phyloP scores from a whole-genome alignment of 2,113 vertebrate genomes.

The Meriones unguiculatus region DNA sequence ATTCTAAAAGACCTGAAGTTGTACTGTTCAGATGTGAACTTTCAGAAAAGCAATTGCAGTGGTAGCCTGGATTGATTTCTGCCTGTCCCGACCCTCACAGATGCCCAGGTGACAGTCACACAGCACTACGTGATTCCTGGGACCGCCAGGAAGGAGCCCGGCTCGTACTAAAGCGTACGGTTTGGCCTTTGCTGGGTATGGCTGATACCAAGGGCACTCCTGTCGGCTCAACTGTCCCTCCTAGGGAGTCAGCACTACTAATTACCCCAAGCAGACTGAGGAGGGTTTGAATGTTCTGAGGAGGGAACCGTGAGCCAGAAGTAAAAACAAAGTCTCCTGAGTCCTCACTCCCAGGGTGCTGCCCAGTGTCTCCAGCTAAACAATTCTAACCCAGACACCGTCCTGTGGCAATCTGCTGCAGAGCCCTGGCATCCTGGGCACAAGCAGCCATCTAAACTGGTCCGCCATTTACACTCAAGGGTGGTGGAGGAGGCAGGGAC shows the following conservation, averaged over 20 bases:
- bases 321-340: neutral
- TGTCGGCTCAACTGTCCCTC: neutral
- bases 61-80: neutral
- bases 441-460: neutral
- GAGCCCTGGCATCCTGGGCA: neutral
- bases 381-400: rapidly evolving
- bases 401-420: neutral
- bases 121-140: neutral
- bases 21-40: neutral
- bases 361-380: neutral
- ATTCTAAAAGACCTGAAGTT: neutral
- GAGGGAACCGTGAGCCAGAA: neutral
- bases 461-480: neutral
- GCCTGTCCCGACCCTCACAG: neutral
- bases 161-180: neutral
- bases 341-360: neutral
- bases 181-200: neutral
- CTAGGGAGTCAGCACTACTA: neutral
- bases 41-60: neutral
- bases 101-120: neutral
- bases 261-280: neutral
- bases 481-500: neutral
- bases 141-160: neutral
- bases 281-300: neutral
- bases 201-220: neutral